Evolutionary conservation across 2,888 invertebrate species (phyloP), one percentile per base, ranked within the genome.

Genomic region (Calephelis perditalis): DNA sequence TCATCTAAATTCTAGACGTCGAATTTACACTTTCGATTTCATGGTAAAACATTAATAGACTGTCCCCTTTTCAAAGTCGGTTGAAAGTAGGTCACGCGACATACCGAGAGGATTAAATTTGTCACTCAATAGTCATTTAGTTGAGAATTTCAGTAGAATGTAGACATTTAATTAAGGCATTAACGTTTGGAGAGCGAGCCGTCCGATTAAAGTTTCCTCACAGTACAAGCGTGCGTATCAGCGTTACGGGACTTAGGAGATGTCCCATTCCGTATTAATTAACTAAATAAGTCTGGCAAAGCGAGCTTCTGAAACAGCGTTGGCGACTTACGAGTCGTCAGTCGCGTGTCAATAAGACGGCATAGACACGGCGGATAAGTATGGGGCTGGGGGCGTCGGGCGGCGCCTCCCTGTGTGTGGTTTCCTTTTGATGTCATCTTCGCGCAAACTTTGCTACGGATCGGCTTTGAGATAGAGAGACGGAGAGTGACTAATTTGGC

Each of bases 381-480:
- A 81, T 81, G 87, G 81, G 86, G 84, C 76, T 75, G 83, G 82
- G 71, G 74, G 72, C 65, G 73, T 64, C 70, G 71, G 74, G 73
- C 72, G 78, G 73, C 79, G 77, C 87, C 88, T 79, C 87, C 90
- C 88, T 86, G 85, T 89, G 86, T 89, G 89, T 89, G 89, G 90
- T 89, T 90, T 89, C 89, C 90, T 89, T 90, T 90, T 90, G 90
- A 90, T 89, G 90, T 90, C 89, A 90, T 90, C 90, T 90, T 90
- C 89, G 90, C 88, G 89, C 89, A 90, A 90, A 90, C 90, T 90
- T 90, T 90, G 89, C 90, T 89, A 85, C 90, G 88, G 89, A 90
- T 90, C 90, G 90, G 90, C 90, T 90, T 90, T 90, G 90, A 90
- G 90, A 90, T 90, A 90, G 89, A 90, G 90, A 90, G 87, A 87